Evolutionary conservation across 2,888 invertebrate genomes (phyloP), one percentile per base, ranked within the genome.

Genomic region (Brachyptera putata): DNA sequence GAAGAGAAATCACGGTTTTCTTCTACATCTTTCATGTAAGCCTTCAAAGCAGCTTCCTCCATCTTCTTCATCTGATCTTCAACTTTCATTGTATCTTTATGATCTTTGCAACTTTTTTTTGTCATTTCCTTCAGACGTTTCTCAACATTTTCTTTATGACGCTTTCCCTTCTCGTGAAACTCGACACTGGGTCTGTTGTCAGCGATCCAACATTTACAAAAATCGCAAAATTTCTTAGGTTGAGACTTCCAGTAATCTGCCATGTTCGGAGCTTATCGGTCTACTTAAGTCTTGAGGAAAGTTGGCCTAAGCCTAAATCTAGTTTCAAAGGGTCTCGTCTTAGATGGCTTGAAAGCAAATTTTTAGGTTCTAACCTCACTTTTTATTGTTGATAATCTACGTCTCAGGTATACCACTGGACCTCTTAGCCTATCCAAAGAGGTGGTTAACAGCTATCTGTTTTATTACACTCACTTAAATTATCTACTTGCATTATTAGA

Each of bases 201-300:
- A 58, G 95, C 91, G 69, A 95, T 90, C 97, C 97, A 98, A 73
- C 96, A 96, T 76, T 97, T 96, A 77, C 98, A 98, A 76, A 95
- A 94, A 68, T 97, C 95, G 73, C 98, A 98, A 75, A 87, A 96
- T 75, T 97, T 96, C 64, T 91, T 85, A 0, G 91, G 92, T 71
- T 94, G 90, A 22, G 97, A 97, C 74, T 95, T 93, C 98, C 98
- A 98, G 73, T 91, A 95, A 68, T 95, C 94, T 1, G 94, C 87
- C 95, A 53, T 53, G 13, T 9, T 46, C 3, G n/a, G 21, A 13
- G 41, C 16, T 2, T 16, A 41, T n/a, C n/a, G n/a, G n/a, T n/a
- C n/a, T n/a, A n/a, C n/a, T n/a, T n/a, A n/a, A n/a, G n/a, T n/a
- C n/a, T n/a, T n/a, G n/a, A n/a, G n/a, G n/a, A n/a, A n/a, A n/a